A percentile compares a stretch with the other conserved stretches of the same genome.
phyloP scores from a whole-genome alignment of 2,113 vertebrate genomes.

The Myxocyprinus asiaticus region DNA sequence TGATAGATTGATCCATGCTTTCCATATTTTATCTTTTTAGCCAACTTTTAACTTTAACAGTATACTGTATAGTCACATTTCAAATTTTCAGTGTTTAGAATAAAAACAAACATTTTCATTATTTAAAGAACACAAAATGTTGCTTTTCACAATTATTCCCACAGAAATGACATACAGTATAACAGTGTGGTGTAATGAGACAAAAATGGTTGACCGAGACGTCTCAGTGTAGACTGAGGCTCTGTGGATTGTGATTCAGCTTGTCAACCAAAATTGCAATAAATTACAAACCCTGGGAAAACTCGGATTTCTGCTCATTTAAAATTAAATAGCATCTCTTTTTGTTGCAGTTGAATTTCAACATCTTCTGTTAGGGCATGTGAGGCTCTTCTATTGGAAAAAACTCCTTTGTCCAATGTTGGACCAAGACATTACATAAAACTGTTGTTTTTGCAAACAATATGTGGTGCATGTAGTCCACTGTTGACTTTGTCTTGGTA shows the following conservation, averaged over 20 bases:
- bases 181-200: neutral
- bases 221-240: neutral
- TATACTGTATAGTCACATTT: no score
- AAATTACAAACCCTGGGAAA: slow-evolving; percentile 22
- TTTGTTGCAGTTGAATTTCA: neutral
- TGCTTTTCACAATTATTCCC: neutral
- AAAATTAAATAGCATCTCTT: slow-evolving; percentile 7
- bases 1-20: no score
- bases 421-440: slow-evolving; percentile 1
- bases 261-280: neutral
- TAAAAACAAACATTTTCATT: no score
- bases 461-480: no score
- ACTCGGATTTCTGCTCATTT: neutral
- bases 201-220: slow-evolving; percentile 21
- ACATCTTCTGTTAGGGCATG: neutral
- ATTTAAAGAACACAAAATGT: no score
- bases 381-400: neutral
- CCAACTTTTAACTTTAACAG: no score
- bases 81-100: no score
- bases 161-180: slow-evolving; percentile 6
- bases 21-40: no score
- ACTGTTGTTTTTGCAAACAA: neutral
- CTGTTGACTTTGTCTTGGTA: neutral
- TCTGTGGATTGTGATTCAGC: neutral
- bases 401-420: neutral